A percentile compares a stretch with the other conserved stretches of the same genome.
Conservation (phyloP, 2,113 vertebrate genomes). For the Dolichotis patagonum region DNA sequence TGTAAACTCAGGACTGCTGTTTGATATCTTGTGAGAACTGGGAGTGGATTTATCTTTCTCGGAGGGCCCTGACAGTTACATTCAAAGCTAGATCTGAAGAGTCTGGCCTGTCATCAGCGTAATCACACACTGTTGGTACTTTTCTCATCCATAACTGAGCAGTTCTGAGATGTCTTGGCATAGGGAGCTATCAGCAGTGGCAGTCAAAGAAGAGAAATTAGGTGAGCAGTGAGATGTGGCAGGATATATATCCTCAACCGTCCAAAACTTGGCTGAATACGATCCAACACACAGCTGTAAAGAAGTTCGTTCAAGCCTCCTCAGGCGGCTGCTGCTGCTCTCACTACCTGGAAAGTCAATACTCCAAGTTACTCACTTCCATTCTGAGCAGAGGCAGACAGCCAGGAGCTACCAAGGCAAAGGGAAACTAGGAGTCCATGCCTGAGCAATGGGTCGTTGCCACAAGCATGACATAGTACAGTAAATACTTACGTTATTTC, state of each 20-base stretch:
- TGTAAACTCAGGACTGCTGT: background rate
- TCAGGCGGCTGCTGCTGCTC: background rate
- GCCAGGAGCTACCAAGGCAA: background rate
- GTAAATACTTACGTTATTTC: background rate
- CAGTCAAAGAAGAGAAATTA: constrained; percentile 54
- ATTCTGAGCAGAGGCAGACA: background rate
- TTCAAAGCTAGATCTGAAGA: background rate
- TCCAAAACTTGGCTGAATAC: constrained; percentile 7
- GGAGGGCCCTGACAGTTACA: background rate
- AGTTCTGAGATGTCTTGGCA: background rate
- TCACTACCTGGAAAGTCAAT: background rate
- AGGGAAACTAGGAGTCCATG: background rate
- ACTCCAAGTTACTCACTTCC: background rate
- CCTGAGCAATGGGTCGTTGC: background rate
- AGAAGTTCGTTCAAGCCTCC: background rate
- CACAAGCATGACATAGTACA: background rate
- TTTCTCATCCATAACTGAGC: background rate
- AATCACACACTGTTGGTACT: fast-evolving
- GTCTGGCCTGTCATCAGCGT: background rate
- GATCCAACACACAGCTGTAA: background rate
- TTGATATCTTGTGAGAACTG: background rate
- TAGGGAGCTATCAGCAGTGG: background rate
- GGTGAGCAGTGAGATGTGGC: background rate
- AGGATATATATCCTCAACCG: constrained; percentile 44
- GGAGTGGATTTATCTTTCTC: background rate